Percentiles rank a stretch among this genome's conserved stretches.
Evolutionary conservation across 2,888 invertebrate species (phyloP).

Genomic region (Petrophora chlorosata): DNA sequence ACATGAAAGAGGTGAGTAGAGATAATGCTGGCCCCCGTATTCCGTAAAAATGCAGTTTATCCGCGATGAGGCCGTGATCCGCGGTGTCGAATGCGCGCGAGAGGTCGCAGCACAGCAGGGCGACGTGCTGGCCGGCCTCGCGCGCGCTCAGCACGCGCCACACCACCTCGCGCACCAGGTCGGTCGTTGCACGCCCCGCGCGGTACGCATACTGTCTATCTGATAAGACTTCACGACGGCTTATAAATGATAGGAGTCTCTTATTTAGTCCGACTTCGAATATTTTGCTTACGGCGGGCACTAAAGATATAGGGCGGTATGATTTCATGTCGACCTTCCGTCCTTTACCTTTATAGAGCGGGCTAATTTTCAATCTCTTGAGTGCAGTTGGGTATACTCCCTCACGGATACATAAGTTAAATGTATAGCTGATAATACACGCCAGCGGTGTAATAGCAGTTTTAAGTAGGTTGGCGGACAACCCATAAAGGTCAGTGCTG

Average conservation of each 20-base stretch:
- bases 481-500: neutral
- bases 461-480: neutral
- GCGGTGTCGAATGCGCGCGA: slow-evolving; percentile 8
- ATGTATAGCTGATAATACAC: neutral
- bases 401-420: neutral
- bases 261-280: neutral
- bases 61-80: neutral
- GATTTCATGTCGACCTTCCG: neutral
- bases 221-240: too few species aligned
- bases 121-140: too few species aligned
- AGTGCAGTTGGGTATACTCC: neutral
- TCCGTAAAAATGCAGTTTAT: slow-evolving; percentile 5
- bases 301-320: neutral
- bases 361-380: neutral
- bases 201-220: slow-evolving; percentile 14
- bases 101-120: slow-evolving; percentile 15
- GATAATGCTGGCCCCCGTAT: slow-evolving; percentile 2
- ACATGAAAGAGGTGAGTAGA: slow-evolving; percentile 5
- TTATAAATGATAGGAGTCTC: neutral
- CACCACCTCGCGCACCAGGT: slow-evolving; percentile 18
- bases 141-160: slow-evolving; percentile 6
- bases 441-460: neutral
- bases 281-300: neutral
- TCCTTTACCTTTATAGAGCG: neutral
- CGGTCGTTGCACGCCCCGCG: slow-evolving; percentile 7